These are phyloP conservation scores for Schizopygopsis pylzovi DNA, from an alignment of 2,797 vertebrate genomes.

Conservation along the genomic window DNA sequence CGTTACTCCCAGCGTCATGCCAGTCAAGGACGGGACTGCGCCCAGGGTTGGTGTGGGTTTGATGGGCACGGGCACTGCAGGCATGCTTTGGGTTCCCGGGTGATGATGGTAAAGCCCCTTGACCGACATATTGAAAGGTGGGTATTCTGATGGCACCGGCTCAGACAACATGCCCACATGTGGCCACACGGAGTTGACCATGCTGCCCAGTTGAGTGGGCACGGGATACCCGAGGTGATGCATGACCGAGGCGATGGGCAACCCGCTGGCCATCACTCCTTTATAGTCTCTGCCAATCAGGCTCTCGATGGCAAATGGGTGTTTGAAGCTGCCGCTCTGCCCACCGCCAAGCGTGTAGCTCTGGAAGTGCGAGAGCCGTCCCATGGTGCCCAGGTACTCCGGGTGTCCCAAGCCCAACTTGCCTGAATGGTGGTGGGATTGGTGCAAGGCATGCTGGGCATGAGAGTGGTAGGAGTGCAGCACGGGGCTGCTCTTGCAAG, in stretches of 20 bases:
- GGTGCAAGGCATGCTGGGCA: slow-evolving; percentile 76
- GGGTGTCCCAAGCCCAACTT: slow-evolving; percentile 78
- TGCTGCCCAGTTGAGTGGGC: slow-evolving; percentile 87
- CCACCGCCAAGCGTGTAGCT: slow-evolving; percentile 82
- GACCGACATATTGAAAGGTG: slow-evolving; percentile 88
- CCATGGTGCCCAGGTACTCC: slow-evolving; percentile 77
- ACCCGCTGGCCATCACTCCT: slow-evolving; percentile 88
- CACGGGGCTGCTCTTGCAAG: slow-evolving; percentile 86
- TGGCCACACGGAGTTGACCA: slow-evolving; percentile 95
- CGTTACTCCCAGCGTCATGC: slow-evolving; percentile 74
- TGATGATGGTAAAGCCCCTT: slow-evolving; percentile 90
- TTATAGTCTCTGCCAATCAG: slow-evolving; percentile 96
- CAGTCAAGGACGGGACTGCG: slow-evolving; percentile 75
- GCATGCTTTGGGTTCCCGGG: slow-evolving; percentile 82
- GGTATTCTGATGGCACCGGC: slow-evolving; percentile 86
- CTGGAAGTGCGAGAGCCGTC: slow-evolving; percentile 88
- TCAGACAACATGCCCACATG: slow-evolving; percentile 92
- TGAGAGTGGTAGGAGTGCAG: slow-evolving; percentile 91
- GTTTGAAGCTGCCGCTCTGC: slow-evolving; percentile 90
- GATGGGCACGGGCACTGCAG: slow-evolving; percentile 92
- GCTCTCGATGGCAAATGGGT: slow-evolving; percentile 97
- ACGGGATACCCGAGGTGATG: slow-evolving; percentile 95
- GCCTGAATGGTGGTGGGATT: slow-evolving; percentile 76
- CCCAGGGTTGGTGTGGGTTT: slow-evolving; percentile 89
- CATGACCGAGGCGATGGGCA: slow-evolving; percentile 95